Evolutionary conservation across 2,797 vertebrate genomes (phyloP).

Genomic region (Falco peregrinus): DNA sequence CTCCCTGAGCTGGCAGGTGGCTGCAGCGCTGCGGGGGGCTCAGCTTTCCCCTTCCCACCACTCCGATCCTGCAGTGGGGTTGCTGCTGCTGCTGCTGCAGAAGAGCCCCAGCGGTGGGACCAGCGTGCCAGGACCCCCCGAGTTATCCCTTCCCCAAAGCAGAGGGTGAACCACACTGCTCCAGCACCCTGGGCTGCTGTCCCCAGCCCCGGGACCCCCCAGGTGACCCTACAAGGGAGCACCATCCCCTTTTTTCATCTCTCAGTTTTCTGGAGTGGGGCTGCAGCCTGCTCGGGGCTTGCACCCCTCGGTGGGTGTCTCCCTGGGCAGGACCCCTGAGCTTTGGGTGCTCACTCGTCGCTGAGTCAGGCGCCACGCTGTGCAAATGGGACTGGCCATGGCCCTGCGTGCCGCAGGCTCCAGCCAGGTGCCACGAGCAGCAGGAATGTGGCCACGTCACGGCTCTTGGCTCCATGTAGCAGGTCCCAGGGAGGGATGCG

Average conservation of each 20-base stretch:
- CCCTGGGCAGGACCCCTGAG: neutral
- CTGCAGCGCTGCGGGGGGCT: neutral
- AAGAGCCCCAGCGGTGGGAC: neutral
- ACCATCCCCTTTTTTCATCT: neutral
- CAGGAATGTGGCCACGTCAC: neutral
- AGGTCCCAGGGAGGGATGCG: neutral
- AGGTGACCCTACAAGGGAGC: neutral
- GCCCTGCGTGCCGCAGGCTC: neutral
- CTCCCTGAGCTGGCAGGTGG: neutral
- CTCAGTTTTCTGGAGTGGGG: neutral
- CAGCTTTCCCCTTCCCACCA: neutral
- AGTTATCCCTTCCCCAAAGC: neutral
- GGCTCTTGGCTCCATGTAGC: neutral
- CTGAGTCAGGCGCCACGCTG: rapidly evolving
- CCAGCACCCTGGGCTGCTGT: neutral
- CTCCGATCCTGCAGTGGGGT: neutral
- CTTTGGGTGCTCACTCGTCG: rapidly evolving
- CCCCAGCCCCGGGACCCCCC: neutral
- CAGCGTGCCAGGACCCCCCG: neutral
- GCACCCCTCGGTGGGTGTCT: rapidly evolving
- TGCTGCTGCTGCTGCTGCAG: neutral
- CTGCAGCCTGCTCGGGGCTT: neutral
- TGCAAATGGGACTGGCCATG: rapidly evolving
- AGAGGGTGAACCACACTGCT: neutral
- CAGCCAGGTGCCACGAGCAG: neutral